Conservation (phyloP, 2,888 invertebrate genomes). For the Netelia inedita region DNA sequence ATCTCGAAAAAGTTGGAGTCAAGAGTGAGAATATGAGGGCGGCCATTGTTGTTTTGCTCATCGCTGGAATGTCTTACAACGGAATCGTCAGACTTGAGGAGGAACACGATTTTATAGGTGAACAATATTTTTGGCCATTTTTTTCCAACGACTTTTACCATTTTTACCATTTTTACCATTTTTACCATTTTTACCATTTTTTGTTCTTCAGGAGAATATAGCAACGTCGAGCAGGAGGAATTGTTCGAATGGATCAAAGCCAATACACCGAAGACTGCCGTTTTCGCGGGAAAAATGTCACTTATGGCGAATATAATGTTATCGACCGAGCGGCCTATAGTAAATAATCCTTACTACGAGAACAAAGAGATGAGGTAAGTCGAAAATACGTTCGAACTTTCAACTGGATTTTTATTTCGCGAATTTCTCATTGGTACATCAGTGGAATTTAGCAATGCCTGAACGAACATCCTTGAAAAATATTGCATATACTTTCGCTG, state of each 20-base stretch:
- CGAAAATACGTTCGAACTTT: background rate
- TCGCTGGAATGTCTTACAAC: slow-evolving; percentile 86
- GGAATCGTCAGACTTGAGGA: slow-evolving; percentile 86
- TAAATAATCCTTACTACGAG: slow-evolving; percentile 96
- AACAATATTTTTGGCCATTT: slow-evolving; percentile 33
- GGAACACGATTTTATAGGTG: slow-evolving; percentile 86
- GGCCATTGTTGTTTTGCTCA: slow-evolving; percentile 84
- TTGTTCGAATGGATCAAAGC: slow-evolving; percentile 91
- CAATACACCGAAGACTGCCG: slow-evolving; percentile 88
- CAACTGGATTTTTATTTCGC: background rate
- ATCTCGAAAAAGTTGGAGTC: slow-evolving; percentile 85
- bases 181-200: slow-evolving; percentile 12
- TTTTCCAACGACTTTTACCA: slow-evolving; percentile 11
- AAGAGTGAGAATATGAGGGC: slow-evolving; percentile 83
- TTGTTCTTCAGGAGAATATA: slow-evolving; percentile 88
- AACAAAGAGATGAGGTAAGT: slow-evolving; percentile 90
- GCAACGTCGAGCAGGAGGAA: slow-evolving; percentile 90
- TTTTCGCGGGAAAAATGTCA: slow-evolving; percentile 95
- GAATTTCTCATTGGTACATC: background rate
- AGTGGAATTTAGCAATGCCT: background rate
- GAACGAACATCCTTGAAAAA: background rate
- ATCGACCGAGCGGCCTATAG: slow-evolving; percentile 91
- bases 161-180: slow-evolving; percentile 24
- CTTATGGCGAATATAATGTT: slow-evolving; percentile 93
- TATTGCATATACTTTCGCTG: background rate